Evolutionary conservation across 2,888 invertebrate genomes (phyloP), one percentile per base, ranked within the genome.

Genomic region (Cosmia trapezina): DNA sequence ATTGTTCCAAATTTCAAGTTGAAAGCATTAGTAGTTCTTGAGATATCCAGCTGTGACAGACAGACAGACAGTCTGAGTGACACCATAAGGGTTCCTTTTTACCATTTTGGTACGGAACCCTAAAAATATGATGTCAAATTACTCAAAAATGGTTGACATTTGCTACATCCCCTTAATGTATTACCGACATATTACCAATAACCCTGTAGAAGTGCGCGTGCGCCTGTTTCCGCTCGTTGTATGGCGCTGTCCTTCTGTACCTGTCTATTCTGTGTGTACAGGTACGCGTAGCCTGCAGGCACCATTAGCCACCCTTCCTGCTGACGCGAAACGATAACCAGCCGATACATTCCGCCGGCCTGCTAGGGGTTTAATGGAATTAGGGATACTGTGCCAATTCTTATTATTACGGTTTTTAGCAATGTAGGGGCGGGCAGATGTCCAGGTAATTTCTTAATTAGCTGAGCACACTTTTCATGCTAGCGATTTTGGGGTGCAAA

Each of bases 281-380:
- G 76, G 80, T 49, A 45, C 53, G 17, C 41, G 14, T 80, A 54
- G 75, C 80, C 75, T 66, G 57, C 51, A 65, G 74, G 83, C 80
- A 56, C 57, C 75, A 80, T 81, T 81, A 81, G 68, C 73, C 57
- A 83, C 80, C 83, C 80, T 81, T 51, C 63, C 14, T 64, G 80
- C 68, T 78, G 73, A 79, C 61, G 49, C 28, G 41, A 53, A 67
- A 73, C 65, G 79, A 80, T 73, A 80, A 83, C 69, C 59, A 51
- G 17, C 17, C 83, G 64, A 80, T 67, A 79, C 74, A 57, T 66
- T 43, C 63, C 59, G 64, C 49, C 49, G 43, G 49, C 56, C 56
- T 53, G 59, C 63, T 47, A 53, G 43, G 47, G 43, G 60, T n/a
- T 67, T 45, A 70, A 74, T 70, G 57, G 47, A 61, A 74, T 74